Evolutionary conservation across 2,113 vertebrate species (phyloP).

Genomic region (Albula glossodonta): DNA sequence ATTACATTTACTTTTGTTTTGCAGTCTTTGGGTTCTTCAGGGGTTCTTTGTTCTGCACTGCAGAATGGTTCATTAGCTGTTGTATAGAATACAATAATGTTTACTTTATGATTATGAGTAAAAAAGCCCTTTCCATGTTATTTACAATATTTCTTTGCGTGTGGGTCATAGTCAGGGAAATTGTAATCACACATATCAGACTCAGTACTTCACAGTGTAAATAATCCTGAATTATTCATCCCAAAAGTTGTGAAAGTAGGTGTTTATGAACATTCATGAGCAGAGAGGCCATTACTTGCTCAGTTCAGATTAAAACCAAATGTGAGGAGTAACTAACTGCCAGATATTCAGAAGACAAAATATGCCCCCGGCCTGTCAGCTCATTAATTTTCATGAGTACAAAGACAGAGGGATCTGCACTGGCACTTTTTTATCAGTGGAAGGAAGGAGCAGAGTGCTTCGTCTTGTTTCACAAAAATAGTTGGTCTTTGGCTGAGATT

Average conservation of each 20-base stretch:
- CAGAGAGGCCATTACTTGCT: neutral
- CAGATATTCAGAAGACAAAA: conserved; percentile 3
- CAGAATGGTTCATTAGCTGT: neutral
- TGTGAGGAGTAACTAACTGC: neutral
- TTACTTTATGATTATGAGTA: too few species aligned
- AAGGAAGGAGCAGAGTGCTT: neutral
- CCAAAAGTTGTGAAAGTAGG: neutral
- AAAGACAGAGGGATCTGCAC: neutral
- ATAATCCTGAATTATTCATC: neutral
- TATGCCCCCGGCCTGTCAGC: neutral
- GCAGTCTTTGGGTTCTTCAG: too few species aligned
- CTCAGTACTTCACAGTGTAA: neutral
- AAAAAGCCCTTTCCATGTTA: too few species aligned
- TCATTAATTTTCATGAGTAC: conserved; percentile 10
- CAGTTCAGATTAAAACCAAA: neutral
- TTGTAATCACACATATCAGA: neutral
- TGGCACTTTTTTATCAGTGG: neutral
- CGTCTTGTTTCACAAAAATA: neutral
- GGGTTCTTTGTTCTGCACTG: neutral
- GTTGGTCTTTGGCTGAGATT: neutral
- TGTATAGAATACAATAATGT: neutral
- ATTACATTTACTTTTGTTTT: too few species aligned
- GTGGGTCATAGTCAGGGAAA: too few species aligned
- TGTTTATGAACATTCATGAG: neutral
- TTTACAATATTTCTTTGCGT: too few species aligned